Percentiles rank a stretch among this genome's conserved stretches.
These are phyloP conservation scores for Cryptomyrus ogoouensis DNA, from an alignment of 2,113 vertebrate genomes.

Conservation along the genomic window DNA sequence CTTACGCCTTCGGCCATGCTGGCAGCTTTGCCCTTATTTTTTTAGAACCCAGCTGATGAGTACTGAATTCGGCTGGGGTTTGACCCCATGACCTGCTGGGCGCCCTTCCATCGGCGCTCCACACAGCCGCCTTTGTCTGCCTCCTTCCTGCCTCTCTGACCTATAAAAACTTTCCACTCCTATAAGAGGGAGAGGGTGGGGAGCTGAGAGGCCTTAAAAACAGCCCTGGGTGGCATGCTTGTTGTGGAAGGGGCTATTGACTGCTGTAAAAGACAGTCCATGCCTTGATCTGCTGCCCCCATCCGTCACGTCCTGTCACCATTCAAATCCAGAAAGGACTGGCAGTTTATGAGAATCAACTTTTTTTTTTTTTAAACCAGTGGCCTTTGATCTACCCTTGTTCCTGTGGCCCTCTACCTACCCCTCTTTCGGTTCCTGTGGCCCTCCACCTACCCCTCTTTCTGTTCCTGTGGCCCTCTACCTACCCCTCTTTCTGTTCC, in stretches of 20 bases:
- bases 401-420: not conserved
- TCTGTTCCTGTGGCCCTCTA: too few species aligned
- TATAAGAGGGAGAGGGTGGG: not conserved
- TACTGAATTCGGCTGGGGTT: not conserved
- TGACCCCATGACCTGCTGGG: slow-evolving; percentile 2
- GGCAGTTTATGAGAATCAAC: not conserved
- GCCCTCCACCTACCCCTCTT: too few species aligned
- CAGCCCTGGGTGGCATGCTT: not conserved
- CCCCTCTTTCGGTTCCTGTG: too few species aligned
- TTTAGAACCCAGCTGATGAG: slow-evolving; percentile 2
- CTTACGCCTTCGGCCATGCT: not conserved
- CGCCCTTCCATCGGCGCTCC: not conserved
- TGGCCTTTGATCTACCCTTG: not conserved
- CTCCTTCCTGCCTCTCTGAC: not conserved
- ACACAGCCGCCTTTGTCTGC: not conserved
- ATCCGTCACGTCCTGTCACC: not conserved
- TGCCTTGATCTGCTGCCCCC: not conserved
- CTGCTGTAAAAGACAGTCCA: not conserved
- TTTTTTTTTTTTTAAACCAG: not conserved
- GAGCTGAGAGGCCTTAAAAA: not conserved
- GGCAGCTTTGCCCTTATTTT: not conserved
- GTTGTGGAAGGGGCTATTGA: not conserved
- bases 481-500: not conserved
- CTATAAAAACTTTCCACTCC: slow-evolving; percentile 2
- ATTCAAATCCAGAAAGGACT: not conserved